Base-by-base conservation (phyloP, 2,113 vertebrate species). In the Vidua macroura region DNA sequence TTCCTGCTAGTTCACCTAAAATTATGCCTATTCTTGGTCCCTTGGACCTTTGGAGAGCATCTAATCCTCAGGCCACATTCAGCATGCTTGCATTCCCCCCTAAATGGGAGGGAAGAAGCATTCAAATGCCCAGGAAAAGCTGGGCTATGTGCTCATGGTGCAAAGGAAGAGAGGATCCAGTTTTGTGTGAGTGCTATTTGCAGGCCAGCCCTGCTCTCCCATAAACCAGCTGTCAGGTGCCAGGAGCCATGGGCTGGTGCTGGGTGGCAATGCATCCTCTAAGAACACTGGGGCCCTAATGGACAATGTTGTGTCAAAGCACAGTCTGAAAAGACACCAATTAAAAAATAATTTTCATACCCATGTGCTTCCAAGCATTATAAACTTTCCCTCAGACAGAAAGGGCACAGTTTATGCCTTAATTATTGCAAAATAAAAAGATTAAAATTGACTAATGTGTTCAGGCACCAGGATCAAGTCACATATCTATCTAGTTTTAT, bases 371-470 rank as follows among this genome's bases (percentile, higher is more conserved):
- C 72, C 68, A 88, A 91, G 55, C 16, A 23, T 63, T 93, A 92
- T 92, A 96, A 96, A 96, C 93, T 75, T 96, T 31, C 10, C 69
- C 68, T 92, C 86, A 92, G 94, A 89, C 92, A 63, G 93, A 93
- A 97, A 96, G 84, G 94, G 74, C 70, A 68, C 66, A 92, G 83
- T 75, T 56, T 20, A 95, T 94, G 90, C 66, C 77, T 85, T 96
- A 94, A 97, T 97, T 97, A 96, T 97, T 96, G 94, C 86, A 95
- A 96, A 95, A 97, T 81, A 93, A 97, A 97, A 96, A 93, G 83
- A 97, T 96, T 97, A 96, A 97, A 96, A 96, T 96, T 97, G 94
- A 88, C 58, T 97, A 95, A 97, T 95, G 76, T 91, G 86, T 96
- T 94, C 96, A 90, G 90, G 70, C 88, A 90, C 90, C 86, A 94